Evolutionary conservation across 2,888 invertebrate species (phyloP).

Genomic region (Matsumyia berberina): DNA sequence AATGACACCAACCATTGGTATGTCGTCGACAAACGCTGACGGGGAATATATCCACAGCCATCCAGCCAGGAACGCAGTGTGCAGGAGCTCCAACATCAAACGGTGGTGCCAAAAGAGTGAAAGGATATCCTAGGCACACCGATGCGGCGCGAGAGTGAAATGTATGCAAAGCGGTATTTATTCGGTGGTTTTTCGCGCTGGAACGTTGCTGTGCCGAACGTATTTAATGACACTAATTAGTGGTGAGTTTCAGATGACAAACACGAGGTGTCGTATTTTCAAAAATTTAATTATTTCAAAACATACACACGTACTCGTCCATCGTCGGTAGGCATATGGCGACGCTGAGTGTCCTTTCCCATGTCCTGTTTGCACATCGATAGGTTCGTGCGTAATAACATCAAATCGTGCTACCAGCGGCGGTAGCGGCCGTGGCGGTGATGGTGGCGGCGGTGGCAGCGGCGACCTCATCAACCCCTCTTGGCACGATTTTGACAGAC

Average conservation of each 20-base stretch:
- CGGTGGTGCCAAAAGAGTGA: slow-evolving; percentile 56
- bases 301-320: slow-evolving; percentile 44
- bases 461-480: slow-evolving; percentile 73
- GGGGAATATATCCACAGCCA: slow-evolving; percentile 67
- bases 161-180: slow-evolving; percentile 77
- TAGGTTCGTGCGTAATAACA: slow-evolving; percentile 78
- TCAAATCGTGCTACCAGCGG: slow-evolving; percentile 72
- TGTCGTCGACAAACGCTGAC: slow-evolving; percentile 67
- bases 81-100: slow-evolving; percentile 64
- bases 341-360: slow-evolving; percentile 66
- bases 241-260: slow-evolving; percentile 83
- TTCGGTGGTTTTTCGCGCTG: slow-evolving; percentile 75
- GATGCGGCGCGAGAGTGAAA: slow-evolving; percentile 51
- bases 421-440: too few relatives aligned
- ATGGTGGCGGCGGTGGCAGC: slow-evolving; percentile 44
- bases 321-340: slow-evolving; percentile 52
- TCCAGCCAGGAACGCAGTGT: slow-evolving; percentile 14
- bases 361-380: slow-evolving; percentile 76
- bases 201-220: slow-evolving; percentile 79
- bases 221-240: slow-evolving; percentile 84
- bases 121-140: slow-evolving; percentile 55
- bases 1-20: slow-evolving; percentile 74
- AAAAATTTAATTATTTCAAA: slow-evolving; percentile 78
- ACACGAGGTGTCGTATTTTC: slow-evolving; percentile 79
- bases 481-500: slow-evolving; percentile 74